A percentile compares a stretch with the other conserved stretches of the same genome.
Conservation (phyloP, 2,113 vertebrate genomes). For the Phoxinus phoxinus region DNA sequence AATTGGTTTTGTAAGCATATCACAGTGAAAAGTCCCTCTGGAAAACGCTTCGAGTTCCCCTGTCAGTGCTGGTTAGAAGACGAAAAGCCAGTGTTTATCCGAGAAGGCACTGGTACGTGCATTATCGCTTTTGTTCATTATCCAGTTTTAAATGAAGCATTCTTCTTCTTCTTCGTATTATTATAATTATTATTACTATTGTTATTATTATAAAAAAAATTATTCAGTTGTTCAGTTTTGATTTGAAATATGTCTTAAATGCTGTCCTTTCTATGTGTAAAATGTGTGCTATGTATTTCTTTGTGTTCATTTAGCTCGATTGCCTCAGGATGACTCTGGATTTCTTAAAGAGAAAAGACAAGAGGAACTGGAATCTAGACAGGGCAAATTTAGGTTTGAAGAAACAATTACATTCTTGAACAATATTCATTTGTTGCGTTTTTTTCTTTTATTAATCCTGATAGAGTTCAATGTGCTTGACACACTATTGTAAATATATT, state of each 20-base stretch:
- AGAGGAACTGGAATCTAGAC: slow-evolving; percentile 86
- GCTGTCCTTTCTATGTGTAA: background rate
- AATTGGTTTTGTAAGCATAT: no score
- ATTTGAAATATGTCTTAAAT: no score
- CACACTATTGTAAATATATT: no score
- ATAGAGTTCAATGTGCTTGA: no score
- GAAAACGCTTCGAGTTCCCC: background rate
- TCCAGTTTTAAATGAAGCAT: background rate
- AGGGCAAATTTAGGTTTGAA: slow-evolving; percentile 83
- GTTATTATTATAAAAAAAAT: no score
- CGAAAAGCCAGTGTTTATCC: background rate
- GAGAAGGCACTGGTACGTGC: background rate
- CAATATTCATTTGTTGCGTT: background rate
- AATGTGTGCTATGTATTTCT: background rate
- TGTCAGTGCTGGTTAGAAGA: background rate
- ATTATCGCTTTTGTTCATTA: background rate
- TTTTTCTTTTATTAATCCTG: no score
- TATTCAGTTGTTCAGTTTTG: no score
- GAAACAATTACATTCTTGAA: background rate
- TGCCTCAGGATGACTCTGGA: slow-evolving; percentile 83
- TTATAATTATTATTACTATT: background rate
- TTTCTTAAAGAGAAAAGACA: slow-evolving; percentile 87
- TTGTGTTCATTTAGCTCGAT: slow-evolving; percentile 21
- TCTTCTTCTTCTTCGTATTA: no score
- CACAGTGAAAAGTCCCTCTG: background rate